Conservation (phyloP, 2,888 invertebrate species). For the Drosophila koepferae region DNA sequence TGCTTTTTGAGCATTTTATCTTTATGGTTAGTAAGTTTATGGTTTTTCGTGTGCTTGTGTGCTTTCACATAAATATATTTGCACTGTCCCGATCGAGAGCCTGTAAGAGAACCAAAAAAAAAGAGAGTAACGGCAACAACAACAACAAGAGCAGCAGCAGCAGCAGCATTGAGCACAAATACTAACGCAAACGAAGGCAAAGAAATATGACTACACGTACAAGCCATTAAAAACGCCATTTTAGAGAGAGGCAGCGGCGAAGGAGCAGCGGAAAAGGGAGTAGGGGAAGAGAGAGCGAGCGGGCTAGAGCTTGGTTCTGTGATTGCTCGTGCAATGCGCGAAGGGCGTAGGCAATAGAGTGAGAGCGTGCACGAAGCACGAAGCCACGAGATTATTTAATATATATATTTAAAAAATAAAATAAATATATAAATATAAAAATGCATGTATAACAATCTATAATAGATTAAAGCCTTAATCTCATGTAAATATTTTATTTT, state of each 20-base stretch:
- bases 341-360: not conserved
- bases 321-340: constrained; percentile 53
- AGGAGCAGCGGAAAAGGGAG: constrained; percentile 6
- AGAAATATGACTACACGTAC: constrained; percentile 80
- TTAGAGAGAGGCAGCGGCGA: constrained; percentile 39
- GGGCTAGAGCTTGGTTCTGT: constrained; percentile 47
- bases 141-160: constrained; percentile 4
- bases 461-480: not conserved
- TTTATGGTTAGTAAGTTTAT: constrained; percentile 80
- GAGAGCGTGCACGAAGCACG: not conserved
- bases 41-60: constrained; percentile 69
- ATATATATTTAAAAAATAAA: not conserved
- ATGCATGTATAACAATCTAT: not conserved
- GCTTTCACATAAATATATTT: constrained; percentile 78
- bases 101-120: constrained; percentile 44
- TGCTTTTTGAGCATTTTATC: constrained; percentile 65
- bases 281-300: constrained; percentile 18
- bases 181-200: constrained; percentile 38
- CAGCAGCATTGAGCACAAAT: not conserved
- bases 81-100: constrained; percentile 50
- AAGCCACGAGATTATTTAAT: not conserved
- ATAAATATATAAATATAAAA: not conserved
- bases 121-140: constrained; percentile 2
- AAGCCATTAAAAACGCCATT: constrained; percentile 78
- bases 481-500: too few relatives aligned